phyloP scores from a whole-genome alignment of 2,888 invertebrate species.

The Euclidia mi region DNA sequence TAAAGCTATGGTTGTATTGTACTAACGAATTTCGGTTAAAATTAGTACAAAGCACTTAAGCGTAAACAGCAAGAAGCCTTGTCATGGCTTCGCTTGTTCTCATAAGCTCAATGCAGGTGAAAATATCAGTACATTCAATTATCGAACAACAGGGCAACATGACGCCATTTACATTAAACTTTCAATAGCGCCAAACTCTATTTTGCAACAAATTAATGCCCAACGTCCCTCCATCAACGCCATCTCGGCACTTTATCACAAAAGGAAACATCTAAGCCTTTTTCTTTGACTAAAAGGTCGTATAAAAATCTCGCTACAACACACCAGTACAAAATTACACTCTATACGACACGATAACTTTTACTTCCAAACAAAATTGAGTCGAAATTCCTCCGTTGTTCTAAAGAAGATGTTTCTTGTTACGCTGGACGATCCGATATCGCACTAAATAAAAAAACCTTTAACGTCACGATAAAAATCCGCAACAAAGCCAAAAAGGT shows the following conservation, averaged over 20 bases:
- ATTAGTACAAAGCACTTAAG: no score
- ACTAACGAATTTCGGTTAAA: no score
- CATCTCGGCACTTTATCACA: conserved; percentile 56
- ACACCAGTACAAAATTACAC: conserved; percentile 40
- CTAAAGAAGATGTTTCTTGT: conserved; percentile 20
- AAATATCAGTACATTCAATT: not conserved
- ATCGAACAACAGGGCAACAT: not conserved
- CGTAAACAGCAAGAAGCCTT: no score
- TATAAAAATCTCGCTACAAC: conserved; percentile 57
- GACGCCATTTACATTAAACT: conserved; percentile 21
- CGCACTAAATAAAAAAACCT: conserved; percentile 75
- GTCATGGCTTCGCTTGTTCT: no score
- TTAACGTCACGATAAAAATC: conserved; percentile 75
- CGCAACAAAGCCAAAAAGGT: conserved; percentile 72
- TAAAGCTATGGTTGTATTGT: no score
- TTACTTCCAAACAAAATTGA: not conserved
- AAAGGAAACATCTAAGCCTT: conserved; percentile 64
- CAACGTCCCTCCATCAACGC: conserved; percentile 42
- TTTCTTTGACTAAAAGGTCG: conserved; percentile 65
- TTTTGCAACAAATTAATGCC: conserved; percentile 52
- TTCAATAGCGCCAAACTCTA: conserved; percentile 37
- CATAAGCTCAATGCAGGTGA: no score
- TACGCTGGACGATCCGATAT: conserved; percentile 51
- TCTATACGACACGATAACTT: conserved; percentile 19
- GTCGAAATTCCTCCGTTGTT: conserved; percentile 20